phyloP scores from a whole-genome alignment of 2,113 vertebrate species.

The Phylloscopus whistleri region DNA sequence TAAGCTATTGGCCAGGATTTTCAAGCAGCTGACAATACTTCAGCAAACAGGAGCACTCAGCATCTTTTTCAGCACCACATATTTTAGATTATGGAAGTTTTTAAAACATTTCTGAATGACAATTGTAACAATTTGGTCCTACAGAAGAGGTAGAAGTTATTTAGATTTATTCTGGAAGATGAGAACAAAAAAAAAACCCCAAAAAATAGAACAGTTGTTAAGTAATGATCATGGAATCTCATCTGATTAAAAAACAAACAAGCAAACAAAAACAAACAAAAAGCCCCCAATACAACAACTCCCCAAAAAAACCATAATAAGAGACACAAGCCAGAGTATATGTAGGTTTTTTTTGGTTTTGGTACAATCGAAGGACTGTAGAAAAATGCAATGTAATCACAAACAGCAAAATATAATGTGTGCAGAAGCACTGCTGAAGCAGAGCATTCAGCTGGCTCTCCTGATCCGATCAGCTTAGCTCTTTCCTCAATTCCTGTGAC shows the following conservation, averaged over 20 bases:
- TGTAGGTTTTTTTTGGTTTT: not conserved
- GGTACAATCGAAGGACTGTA: not conserved
- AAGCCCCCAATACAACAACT: not conserved
- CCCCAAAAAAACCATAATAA: fast-evolving
- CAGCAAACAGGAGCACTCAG: not conserved
- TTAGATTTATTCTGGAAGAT: not conserved
- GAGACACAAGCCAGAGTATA: fast-evolving
- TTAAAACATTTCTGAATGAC: not conserved
- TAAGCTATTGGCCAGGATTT: not conserved
- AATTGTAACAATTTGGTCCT: not conserved
- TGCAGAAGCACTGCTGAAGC: not conserved
- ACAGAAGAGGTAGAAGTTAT: not conserved
- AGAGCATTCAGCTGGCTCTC: not conserved
- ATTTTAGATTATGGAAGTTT: not conserved
- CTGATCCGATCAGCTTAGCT: not conserved
- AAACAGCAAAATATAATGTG: not conserved
- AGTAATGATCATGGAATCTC: not conserved
- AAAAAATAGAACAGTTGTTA: not conserved
- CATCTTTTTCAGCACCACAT: not conserved
- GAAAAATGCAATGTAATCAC: not conserved
- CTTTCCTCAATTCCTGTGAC: not conserved
- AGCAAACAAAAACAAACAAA: not conserved
- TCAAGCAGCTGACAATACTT: not conserved
- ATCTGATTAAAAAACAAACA: not conserved
- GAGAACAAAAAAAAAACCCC: not conserved